Conservation (phyloP, 2,113 vertebrate species). For the Pithys albifrons region DNA sequence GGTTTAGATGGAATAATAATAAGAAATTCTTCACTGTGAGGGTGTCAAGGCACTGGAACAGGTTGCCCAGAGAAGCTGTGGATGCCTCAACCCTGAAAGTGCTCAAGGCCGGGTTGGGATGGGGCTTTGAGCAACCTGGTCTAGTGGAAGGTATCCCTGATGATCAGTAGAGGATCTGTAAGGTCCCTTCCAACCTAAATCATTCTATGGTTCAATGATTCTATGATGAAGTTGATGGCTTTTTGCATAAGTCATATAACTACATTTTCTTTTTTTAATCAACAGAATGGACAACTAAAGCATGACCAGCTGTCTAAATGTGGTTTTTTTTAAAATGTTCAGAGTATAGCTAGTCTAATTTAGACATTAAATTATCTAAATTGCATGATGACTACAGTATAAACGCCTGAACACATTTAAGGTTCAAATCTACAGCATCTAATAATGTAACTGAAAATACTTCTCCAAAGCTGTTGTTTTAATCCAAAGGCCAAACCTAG, state of each 20-base stretch:
- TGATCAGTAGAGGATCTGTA: not conserved
- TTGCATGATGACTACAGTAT: not conserved
- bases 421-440: not conserved
- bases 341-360: not conserved
- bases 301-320: not conserved
- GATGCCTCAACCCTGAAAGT: not conserved
- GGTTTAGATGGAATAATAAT: not conserved
- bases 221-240: not conserved
- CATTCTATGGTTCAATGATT: not conserved
- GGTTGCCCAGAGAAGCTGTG: not conserved
- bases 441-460: not conserved
- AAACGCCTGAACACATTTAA: not conserved
- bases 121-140: not conserved
- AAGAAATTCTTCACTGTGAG: not conserved
- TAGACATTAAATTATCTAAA: not conserved
- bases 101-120: not conserved
- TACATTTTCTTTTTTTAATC: not conserved
- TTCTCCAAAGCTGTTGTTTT: not conserved
- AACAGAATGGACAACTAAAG: not conserved
- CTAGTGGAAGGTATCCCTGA: not conserved
- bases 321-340: not conserved
- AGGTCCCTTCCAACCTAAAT: not conserved
- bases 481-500: not conserved
- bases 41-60: not conserved
- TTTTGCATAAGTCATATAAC: not conserved